These are phyloP conservation scores for Neomorphus geoffroyi DNA, from an alignment of 2,797 vertebrate genomes.

Conservation along the genomic window DNA sequence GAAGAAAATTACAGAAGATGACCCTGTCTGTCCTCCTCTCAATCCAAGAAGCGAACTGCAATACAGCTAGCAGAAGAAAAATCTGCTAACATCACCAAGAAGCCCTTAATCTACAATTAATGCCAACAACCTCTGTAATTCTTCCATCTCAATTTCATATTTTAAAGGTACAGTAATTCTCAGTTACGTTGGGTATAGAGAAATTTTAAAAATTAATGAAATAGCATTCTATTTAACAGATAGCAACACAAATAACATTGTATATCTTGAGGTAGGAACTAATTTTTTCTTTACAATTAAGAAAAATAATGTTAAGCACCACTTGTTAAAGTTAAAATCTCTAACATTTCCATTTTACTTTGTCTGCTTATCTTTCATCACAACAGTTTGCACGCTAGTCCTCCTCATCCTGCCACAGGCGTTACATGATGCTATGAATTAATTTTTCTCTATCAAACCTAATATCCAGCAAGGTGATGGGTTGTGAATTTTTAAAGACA, in stretches of 20 bases:
- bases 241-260: not conserved
- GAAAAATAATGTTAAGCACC: not conserved
- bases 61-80: conserved; percentile 1
- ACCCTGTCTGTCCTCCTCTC: not conserved
- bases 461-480: not conserved
- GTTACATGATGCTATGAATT: not conserved
- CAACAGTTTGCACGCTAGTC: not conserved
- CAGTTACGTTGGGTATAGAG: not conserved
- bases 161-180: conserved; percentile 44
- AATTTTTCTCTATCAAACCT: not conserved
- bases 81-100: conserved; percentile 9
- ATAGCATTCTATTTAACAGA: not conserved
- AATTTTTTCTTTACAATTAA: not conserved
- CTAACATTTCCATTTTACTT: not conserved
- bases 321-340: not conserved
- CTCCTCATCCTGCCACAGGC: not conserved
- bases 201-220: conserved; percentile 23
- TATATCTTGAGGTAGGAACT: not conserved
- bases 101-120: conserved; percentile 53
- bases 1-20: conserved; percentile 1
- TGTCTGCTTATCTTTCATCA: not conserved
- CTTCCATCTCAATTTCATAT: conserved; percentile 22
- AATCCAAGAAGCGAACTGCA: not conserved
- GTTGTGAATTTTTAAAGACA: not conserved
- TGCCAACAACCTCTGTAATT: conserved; percentile 8